These are phyloP conservation scores for Falco berigora DNA, from an alignment of 2,797 vertebrate genomes.

Conservation along the genomic window DNA sequence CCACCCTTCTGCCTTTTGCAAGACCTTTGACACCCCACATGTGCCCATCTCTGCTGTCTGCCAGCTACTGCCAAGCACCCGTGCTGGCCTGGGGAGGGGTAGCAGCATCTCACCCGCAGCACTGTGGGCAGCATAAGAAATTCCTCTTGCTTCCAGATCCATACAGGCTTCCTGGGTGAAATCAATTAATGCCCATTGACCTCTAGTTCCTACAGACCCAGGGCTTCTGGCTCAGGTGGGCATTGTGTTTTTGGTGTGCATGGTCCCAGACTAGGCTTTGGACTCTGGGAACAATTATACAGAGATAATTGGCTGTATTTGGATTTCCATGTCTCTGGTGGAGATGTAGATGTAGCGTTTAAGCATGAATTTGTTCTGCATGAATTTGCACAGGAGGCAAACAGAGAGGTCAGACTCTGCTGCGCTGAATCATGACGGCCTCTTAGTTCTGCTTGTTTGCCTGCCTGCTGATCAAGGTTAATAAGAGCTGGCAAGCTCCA, in stretches of 20 bases:
- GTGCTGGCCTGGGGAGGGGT: background rate
- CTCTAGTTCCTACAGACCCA: background rate
- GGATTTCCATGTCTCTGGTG: background rate
- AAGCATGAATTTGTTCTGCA: slow-evolving; percentile 25
- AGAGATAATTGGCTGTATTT: background rate
- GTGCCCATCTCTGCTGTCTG: background rate
- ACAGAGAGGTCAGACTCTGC: slow-evolving; percentile 15
- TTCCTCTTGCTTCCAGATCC: background rate
- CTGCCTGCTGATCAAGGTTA: slow-evolving; percentile 26
- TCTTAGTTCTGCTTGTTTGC: slow-evolving; percentile 23
- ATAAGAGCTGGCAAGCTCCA: slow-evolving; percentile 39
- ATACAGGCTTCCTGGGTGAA: background rate
- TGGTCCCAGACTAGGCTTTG: background rate
- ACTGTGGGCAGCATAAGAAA: background rate
- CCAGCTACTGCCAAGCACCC: background rate
- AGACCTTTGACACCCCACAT: fast-evolving
- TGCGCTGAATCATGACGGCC: background rate
- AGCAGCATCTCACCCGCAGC: fast-evolving
- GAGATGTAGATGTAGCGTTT: background rate
- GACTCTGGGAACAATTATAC: background rate
- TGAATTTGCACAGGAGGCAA: slow-evolving; percentile 43
- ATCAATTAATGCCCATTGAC: background rate
- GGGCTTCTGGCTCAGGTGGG: background rate
- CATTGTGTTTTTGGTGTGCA: fast-evolving
- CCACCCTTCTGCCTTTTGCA: background rate